phyloP scores from a whole-genome alignment of 2,888 invertebrate species.

The Didymodactylos carnosus region DNA sequence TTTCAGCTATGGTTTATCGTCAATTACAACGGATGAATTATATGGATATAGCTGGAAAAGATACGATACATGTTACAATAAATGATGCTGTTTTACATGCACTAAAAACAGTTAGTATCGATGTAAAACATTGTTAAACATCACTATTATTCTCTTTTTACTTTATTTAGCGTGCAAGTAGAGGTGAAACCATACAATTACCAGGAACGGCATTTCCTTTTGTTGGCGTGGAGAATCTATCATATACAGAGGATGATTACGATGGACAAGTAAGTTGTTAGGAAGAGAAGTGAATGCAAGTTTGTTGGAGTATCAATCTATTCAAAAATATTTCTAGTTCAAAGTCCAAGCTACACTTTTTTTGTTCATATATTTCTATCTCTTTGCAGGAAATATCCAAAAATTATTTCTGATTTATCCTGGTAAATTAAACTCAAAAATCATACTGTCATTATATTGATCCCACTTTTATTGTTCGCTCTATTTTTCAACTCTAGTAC shows the following conservation, averaged over 20 bases:
- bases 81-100: slow-evolving; percentile 36
- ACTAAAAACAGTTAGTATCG: slow-evolving; percentile 9
- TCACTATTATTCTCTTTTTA: neutral
- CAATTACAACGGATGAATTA: neutral
- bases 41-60: slow-evolving; percentile 15
- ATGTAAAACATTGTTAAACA: neutral
- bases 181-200: neutral
- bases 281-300: too few relatives aligned
- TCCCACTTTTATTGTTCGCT: too few relatives aligned
- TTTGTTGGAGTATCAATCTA: too few relatives aligned
- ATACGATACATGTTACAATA: slow-evolving; percentile 34
- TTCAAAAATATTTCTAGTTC: too few relatives aligned
- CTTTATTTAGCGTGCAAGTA: neutral
- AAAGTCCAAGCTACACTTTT: too few relatives aligned
- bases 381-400: too few relatives aligned
- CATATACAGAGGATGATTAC: neutral
- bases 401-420: too few relatives aligned
- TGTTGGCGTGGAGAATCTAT: neutral
- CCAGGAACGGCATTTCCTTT: neutral
- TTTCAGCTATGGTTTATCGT: neutral
- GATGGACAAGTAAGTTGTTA: neutral
- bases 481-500: too few relatives aligned
- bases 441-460: too few relatives aligned
- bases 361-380: too few relatives aligned
- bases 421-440: too few relatives aligned